phyloP scores from a whole-genome alignment of 2,888 invertebrate genomes.

The Frankliniella intonsa region DNA sequence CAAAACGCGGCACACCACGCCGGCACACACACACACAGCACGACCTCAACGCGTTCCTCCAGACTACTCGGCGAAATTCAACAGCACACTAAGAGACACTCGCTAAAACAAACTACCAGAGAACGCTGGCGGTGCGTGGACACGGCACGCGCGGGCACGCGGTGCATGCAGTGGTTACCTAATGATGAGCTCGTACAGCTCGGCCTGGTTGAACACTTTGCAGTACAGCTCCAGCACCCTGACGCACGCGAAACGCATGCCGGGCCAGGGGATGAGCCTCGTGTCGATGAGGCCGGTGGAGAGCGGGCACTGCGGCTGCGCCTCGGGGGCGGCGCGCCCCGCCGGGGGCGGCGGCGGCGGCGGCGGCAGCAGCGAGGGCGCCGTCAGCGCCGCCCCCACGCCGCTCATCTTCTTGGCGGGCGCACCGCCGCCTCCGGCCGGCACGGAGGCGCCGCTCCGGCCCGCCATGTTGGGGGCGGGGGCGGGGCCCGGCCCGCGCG shows the following conservation, averaged over 20 bases:
- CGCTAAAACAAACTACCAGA: no score
- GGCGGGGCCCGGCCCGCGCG: conserved; percentile 9
- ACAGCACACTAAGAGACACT: no score
- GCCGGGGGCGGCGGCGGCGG: neutral
- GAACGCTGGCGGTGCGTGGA: no score
- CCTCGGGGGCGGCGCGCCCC: neutral
- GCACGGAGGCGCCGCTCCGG: neutral
- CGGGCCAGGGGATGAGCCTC: conserved; percentile 68
- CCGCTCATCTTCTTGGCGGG: neutral
- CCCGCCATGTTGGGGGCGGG: conserved; percentile 5
- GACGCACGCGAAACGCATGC: conserved; percentile 75
- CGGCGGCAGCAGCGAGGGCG: neutral
- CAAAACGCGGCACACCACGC: no score
- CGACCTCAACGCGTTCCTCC: no score
- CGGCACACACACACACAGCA: no score
- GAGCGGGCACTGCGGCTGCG: conserved; percentile 45
- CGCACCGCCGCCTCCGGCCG: neutral
- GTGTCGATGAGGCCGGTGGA: conserved; percentile 50
- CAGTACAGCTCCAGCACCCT: conserved; percentile 80
- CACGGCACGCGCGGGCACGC: neutral
- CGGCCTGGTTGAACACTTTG: conserved; percentile 78
- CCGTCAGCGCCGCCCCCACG: neutral
- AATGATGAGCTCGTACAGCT: conserved; percentile 72
- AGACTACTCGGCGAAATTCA: no score
- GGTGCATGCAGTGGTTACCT: conserved; percentile 54